phyloP scores from a whole-genome alignment of 2,797 vertebrate species.

The Micropoecilia bifurca region DNA sequence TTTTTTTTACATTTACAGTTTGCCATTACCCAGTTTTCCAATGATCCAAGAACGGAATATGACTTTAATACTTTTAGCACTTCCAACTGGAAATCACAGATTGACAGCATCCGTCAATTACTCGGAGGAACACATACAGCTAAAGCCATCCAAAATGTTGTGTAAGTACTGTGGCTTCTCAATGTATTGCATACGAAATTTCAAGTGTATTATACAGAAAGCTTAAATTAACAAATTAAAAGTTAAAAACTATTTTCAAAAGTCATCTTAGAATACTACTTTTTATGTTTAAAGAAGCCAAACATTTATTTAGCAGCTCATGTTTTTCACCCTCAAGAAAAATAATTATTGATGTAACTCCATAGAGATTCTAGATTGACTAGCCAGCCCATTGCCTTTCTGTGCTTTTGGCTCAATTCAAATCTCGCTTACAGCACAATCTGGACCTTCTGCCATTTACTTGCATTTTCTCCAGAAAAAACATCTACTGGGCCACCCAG shows the following conservation, averaged over 20 bases:
- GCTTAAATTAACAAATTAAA: neutral
- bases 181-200: neutral
- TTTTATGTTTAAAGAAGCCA: neutral
- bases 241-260: neutral
- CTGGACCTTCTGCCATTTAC: too few relatives aligned
- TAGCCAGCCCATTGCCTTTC: too few relatives aligned
- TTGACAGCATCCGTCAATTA: fast-evolving
- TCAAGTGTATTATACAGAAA: neutral
- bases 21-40: constrained; percentile 69
- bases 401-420: too few relatives aligned
- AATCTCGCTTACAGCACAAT: too few relatives aligned
- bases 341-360: neutral
- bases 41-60: fast-evolving
- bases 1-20: constrained; percentile 65
- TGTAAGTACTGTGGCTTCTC: constrained; percentile 64
- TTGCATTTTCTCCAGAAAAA: too few relatives aligned
- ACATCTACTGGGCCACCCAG: too few relatives aligned
- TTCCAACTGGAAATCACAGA: neutral
- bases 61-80: constrained; percentile 31
- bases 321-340: neutral
- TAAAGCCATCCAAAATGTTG: constrained; percentile 43
- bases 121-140: constrained; percentile 29
- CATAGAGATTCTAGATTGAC: neutral
- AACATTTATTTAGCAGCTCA: neutral
- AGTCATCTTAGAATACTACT: neutral